phyloP scores from a whole-genome alignment of 2,797 vertebrate genomes.

The Tamandua tetradactyla region DNA sequence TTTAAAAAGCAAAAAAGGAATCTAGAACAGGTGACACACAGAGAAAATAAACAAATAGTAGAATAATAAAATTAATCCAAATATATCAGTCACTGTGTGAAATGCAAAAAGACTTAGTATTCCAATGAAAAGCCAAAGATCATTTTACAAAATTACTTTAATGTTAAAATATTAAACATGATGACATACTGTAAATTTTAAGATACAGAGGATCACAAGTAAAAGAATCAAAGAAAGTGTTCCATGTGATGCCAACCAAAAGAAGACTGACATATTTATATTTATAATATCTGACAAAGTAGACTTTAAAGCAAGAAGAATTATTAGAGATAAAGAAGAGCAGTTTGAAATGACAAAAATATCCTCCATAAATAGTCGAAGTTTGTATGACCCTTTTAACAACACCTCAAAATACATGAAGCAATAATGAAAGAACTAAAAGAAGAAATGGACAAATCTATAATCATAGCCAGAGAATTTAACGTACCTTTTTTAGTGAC shows the following conservation, averaged over 20 bases:
- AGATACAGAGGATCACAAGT: neutral
- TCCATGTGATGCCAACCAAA: neutral
- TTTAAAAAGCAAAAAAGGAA: neutral
- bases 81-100: neutral
- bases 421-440: neutral
- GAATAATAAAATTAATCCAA: constrained; percentile 28
- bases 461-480: neutral
- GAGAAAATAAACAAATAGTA: neutral
- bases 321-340: neutral
- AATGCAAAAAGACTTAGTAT: neutral
- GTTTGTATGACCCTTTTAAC: neutral
- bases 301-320: neutral
- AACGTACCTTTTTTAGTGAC: neutral
- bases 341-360: neutral
- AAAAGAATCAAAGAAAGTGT: neutral
- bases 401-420: neutral
- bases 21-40: neutral
- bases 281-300: neutral
- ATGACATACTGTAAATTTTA: neutral
- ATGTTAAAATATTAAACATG: no score
- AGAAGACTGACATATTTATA: neutral
- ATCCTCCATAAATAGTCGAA: neutral
- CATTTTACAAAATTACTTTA: neutral
- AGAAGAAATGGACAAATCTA: neutral
- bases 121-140: neutral